These are phyloP conservation scores for Clunio marinus DNA, from an alignment of 2,888 invertebrate species.

Conservation along the genomic window DNA sequence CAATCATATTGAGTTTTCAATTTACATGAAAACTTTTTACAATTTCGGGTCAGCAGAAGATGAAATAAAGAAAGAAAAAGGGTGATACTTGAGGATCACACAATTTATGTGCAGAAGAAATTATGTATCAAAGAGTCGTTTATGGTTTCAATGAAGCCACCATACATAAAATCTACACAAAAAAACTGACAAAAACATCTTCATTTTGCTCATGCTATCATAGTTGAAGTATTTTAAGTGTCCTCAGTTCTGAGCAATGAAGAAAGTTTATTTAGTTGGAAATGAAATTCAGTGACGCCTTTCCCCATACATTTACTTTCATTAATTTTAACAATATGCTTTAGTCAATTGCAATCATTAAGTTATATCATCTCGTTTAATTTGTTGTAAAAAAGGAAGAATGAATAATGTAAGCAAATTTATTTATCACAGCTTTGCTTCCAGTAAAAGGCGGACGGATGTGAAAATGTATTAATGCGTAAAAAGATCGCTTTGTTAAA, in stretches of 20 bases:
- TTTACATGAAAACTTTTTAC: constrained; percentile 17
- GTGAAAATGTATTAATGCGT: not conserved
- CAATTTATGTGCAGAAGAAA: constrained; percentile 23
- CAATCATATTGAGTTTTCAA: constrained; percentile 39
- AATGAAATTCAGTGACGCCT: not conserved
- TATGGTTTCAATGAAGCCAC: constrained; percentile 12
- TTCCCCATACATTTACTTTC: constrained; percentile 36
- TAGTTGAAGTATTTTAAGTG: constrained; percentile 15
- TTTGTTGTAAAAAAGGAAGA: constrained; percentile 18
- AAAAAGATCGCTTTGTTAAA: not conserved
- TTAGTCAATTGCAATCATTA: constrained; percentile 33
- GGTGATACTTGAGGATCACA: no score
- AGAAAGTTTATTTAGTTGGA: not conserved
- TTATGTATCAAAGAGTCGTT: constrained; percentile 33
- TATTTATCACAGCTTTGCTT: not conserved
- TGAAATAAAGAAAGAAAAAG: no score
- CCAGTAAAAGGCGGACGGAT: not conserved
- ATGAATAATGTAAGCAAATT: constrained; percentile 9
- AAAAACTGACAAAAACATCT: constrained; percentile 29
- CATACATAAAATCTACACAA: constrained; percentile 13
- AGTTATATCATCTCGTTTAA: constrained; percentile 34
- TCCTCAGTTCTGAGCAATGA: not conserved
- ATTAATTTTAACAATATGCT: constrained; percentile 38
- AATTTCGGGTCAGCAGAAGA: constrained; percentile 11
- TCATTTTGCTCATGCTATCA: constrained; percentile 17